Evolutionary conservation across 1,140 invertebrate genomes (phyloP).

Genomic region (Cylas formicarius): DNA sequence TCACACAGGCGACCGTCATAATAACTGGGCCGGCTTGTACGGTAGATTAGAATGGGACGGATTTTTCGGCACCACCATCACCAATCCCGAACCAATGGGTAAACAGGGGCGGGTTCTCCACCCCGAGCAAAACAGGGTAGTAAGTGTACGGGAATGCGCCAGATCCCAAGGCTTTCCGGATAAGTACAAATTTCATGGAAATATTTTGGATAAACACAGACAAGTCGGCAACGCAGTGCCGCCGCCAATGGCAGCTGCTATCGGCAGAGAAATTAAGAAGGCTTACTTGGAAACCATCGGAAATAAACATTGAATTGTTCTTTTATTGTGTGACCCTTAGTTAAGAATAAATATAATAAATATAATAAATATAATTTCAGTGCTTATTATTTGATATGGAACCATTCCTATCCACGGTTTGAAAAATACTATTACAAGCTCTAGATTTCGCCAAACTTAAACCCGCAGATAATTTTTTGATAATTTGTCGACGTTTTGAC

Average conservation of each 20-base stretch:
- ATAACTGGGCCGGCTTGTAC: conserved; percentile 74
- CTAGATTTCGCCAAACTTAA: too few relatives aligned
- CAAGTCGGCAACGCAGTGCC: conserved; percentile 91
- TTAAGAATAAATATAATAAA: too few relatives aligned
- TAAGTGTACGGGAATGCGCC: conserved; percentile 81
- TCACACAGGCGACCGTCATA: conserved; percentile 80
- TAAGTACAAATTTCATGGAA: conserved; percentile 69
- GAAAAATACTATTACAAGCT: too few relatives aligned
- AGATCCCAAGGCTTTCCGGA: conserved; percentile 83
- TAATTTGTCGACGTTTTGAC: too few relatives aligned
- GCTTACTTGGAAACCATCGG: conserved; percentile 21
- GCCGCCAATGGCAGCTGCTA: conserved; percentile 67
- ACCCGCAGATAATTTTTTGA: too few relatives aligned
- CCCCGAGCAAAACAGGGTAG: conserved; percentile 72
- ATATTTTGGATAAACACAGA: conserved; percentile 70
- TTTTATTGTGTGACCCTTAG: too few relatives aligned
- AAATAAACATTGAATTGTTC: too few relatives aligned
- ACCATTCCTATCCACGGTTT: too few relatives aligned
- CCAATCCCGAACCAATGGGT: conserved; percentile 88
- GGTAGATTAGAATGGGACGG: conserved; percentile 78
- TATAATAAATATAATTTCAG: too few relatives aligned
- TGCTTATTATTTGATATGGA: too few relatives aligned
- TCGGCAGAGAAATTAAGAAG: conserved; percentile 69
- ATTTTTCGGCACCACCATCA: conserved; percentile 78
- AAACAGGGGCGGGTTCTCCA: conserved; percentile 79